Conservation (phyloP, 2,888 invertebrate species). For the Thereva unica region DNA sequence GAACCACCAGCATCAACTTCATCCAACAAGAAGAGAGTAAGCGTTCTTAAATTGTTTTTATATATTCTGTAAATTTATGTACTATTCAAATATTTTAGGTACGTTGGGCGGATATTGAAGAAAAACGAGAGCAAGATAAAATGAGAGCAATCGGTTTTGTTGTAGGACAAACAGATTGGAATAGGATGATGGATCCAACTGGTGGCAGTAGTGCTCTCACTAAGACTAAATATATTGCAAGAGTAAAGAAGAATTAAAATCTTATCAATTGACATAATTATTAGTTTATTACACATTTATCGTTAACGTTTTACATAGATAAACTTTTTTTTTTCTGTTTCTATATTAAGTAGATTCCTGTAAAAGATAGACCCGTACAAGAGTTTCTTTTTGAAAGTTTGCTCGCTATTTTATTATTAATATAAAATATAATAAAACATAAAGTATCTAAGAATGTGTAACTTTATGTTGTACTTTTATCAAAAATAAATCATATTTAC, state of each 20-base stretch:
- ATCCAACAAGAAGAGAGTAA: constrained; percentile 88
- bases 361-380: too few species aligned
- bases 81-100: constrained; percentile 67
- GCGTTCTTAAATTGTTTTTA: constrained; percentile 49
- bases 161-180: constrained; percentile 96
- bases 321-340: too few species aligned
- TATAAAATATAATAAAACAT: too few species aligned
- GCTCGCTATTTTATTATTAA: too few species aligned
- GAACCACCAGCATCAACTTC: constrained; percentile 61
- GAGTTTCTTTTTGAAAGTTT: too few species aligned
- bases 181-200: constrained; percentile 90
- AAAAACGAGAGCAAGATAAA: constrained; percentile 86
- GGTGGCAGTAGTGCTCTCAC: constrained; percentile 88
- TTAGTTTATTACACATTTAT: too few species aligned
- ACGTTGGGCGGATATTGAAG: constrained; percentile 97
- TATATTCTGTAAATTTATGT: not conserved
- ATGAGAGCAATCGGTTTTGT: constrained; percentile 95
- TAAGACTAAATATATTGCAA: constrained; percentile 87
- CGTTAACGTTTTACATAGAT: too few species aligned
- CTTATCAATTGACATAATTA: not conserved
- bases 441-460: too few species aligned
- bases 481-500: too few species aligned
- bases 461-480: too few species aligned
- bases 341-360: too few species aligned
- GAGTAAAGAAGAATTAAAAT: not conserved